Evolutionary conservation across 2,888 invertebrate species (phyloP), one percentile per base, ranked within the genome.

Genomic region (Hetaerina titia): DNA sequence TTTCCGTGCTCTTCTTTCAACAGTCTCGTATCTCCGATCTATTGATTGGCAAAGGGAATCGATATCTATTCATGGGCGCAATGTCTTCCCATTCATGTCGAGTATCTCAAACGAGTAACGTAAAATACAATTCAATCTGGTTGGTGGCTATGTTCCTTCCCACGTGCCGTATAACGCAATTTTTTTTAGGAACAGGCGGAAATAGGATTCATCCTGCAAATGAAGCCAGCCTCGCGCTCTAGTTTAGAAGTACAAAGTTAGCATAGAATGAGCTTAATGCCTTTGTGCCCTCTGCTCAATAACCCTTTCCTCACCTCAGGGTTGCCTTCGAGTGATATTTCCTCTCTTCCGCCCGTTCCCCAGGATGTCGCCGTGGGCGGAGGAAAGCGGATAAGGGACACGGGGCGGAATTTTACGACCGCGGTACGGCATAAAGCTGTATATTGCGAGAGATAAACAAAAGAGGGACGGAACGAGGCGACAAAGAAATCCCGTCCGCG

Each of bases 401-500:
- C 45, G 11, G 81, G 81, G 31, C 81, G 11, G 81, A 81, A 81
- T 31, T 81, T 81, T 81, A 81, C 81, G 81, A 81, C 81, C 81
- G 81, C 25, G 81, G 81, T 7, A 22, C 25, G 81, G 81, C 15
- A 13, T 81, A 81, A 81, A 81, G 31, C 81, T 81, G 81, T 81
- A 81, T 81, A 81, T 81, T 81, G 81, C 81, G 81, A 81, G 81
- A 81, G 81, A 81, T 81, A 81, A 81, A 81, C 81, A 81, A 81
- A 81, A n/a, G 31, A 81, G 31, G 81, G 81, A 11, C 81, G 31
- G 31, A 11, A 81, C 31, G 81, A 81, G 81, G 81, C 9, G 81
- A 31, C 81, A 81, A 81, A 15, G 25, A 45, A 81, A 31, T 13
- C 31, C 81, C 81, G n/a, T 81, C 31, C 31, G 9, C 31, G 31